Conservation (phyloP, 23 tunicate species). For the Halocynthia roretzi region DNA sequence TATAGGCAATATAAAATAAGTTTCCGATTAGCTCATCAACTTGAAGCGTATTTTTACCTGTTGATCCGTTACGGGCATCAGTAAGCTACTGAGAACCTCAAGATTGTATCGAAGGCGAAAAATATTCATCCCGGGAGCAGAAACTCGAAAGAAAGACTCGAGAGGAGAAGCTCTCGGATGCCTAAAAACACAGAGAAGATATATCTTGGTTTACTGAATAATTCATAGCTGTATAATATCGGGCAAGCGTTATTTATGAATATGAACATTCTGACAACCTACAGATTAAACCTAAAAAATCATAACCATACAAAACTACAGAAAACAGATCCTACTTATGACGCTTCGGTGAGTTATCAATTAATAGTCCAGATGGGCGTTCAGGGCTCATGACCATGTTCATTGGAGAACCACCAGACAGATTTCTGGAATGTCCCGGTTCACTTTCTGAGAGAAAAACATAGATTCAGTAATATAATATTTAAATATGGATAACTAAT, state of each 20-base stretch:
- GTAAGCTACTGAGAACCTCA: constrained; percentile 62
- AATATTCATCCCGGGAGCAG: constrained; percentile 69
- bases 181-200: constrained; percentile 7
- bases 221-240: too few species aligned
- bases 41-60: constrained; percentile 19
- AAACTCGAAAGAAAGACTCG: constrained; percentile 33
- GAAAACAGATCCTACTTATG: not conserved
- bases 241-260: too few species aligned
- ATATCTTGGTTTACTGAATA: not conserved
- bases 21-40: not conserved
- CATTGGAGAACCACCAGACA: not conserved
- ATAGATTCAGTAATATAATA: not conserved
- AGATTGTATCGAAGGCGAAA: constrained; percentile 79
- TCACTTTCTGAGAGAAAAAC: not conserved
- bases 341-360: constrained; percentile 17
- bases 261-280: too few species aligned
- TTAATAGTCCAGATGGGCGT: constrained; percentile 8
- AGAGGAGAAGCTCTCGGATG: constrained; percentile 3
- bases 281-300: too few species aligned
- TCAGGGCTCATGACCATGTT: constrained; percentile 9
- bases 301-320: too few species aligned
- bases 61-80: constrained; percentile 59
- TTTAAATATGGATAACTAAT: too few species aligned
- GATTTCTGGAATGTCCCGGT: not conserved
- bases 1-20: too few species aligned